phyloP scores from a whole-genome alignment of 2,113 vertebrate genomes.

The Eleginops maclovinus region DNA sequence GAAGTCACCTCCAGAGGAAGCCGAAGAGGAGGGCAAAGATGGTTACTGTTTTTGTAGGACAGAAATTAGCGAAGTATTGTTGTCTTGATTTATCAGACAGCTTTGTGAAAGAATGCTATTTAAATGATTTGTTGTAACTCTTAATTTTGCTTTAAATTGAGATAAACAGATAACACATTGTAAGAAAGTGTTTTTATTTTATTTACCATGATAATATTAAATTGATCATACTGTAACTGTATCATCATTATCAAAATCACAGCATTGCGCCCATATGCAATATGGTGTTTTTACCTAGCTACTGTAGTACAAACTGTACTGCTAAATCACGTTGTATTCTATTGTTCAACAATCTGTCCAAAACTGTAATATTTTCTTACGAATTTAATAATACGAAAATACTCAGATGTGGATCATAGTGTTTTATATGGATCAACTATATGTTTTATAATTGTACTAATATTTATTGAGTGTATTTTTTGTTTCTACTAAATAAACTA shows the following conservation, averaged over 20 bases:
- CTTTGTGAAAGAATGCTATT: not conserved
- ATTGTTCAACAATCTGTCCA: too few species aligned
- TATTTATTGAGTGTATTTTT: not conserved
- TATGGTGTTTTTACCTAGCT: not conserved
- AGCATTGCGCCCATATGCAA: not conserved
- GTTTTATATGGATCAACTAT: not conserved
- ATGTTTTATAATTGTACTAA: not conserved
- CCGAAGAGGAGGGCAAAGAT: not conserved
- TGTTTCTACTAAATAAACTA: not conserved
- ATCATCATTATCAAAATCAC: not conserved
- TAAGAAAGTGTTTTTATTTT: not conserved
- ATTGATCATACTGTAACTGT: not conserved
- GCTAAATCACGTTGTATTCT: too few species aligned
- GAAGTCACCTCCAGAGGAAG: constrained; percentile 48
- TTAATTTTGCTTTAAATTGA: not conserved
- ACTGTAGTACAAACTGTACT: not conserved
- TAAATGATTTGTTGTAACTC: not conserved
- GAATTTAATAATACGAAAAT: too few species aligned
- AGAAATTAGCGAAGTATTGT: too few species aligned
- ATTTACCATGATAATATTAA: not conserved
- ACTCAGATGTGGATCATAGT: not conserved
- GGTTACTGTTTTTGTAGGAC: constrained; percentile 8
- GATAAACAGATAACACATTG: not conserved
- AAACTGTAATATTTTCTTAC: too few species aligned
- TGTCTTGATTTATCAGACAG: not conserved